These are phyloP conservation scores for Anser brachyrhynchus DNA, from an alignment of 2,113 vertebrate genomes.

Conservation along the genomic window DNA sequence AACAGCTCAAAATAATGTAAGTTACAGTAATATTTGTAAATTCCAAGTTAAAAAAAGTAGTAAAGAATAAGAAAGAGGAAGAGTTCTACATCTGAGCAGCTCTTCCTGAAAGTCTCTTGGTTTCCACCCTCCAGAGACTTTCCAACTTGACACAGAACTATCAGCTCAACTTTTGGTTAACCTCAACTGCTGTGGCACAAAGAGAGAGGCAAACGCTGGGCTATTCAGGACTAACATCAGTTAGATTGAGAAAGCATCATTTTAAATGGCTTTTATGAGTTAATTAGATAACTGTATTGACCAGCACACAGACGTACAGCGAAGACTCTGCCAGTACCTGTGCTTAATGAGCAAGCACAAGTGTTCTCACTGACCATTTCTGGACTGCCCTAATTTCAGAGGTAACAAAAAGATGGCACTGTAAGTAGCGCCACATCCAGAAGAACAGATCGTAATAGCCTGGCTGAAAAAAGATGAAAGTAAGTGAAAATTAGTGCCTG, in stretches of 20 bases:
- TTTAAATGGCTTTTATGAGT: neutral
- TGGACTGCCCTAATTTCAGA: neutral
- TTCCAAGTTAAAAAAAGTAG: neutral
- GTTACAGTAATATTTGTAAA: neutral
- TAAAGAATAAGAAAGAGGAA: accelerated
- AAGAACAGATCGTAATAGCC: neutral
- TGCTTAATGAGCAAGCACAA: neutral
- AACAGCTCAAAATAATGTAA: neutral
- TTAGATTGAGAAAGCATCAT: neutral
- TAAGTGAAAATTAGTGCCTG: neutral
- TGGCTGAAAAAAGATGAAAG: neutral
- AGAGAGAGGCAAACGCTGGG: neutral
- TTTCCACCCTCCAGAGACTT: neutral
- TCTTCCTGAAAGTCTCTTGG: neutral
- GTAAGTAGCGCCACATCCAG: neutral
- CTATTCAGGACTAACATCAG: neutral
- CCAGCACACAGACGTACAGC: neutral
- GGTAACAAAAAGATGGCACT: neutral
- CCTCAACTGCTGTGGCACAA: neutral
- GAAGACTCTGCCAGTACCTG: neutral
- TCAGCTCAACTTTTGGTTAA: neutral
- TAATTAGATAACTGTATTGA: neutral
- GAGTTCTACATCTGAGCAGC: neutral
- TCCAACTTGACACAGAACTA: neutral
- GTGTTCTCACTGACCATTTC: neutral